Conservation (phyloP, 2,797 vertebrate genomes). For the Centroberyx gerrardi region DNA sequence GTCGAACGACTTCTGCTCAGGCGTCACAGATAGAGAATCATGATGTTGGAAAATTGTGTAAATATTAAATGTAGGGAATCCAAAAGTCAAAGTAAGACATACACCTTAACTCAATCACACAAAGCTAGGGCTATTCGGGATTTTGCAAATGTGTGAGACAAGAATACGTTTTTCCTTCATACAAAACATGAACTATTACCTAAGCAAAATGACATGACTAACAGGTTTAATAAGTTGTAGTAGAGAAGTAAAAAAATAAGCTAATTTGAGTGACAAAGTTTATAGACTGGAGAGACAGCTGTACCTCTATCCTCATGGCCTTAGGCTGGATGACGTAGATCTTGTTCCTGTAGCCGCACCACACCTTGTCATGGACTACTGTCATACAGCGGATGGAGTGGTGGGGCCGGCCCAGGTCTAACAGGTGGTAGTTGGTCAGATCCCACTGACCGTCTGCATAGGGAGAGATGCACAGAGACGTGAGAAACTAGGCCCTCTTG, state of each 20-base stretch:
- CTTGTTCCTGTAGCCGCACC: slow-evolving; percentile 99
- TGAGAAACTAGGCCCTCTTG: neutral
- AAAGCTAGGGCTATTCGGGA: too few relatives aligned
- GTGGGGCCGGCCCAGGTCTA: slow-evolving; percentile 96
- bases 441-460: slow-evolving; percentile 95
- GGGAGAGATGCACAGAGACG: slow-evolving; percentile 5
- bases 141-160: too few relatives aligned
- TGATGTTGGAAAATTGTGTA: neutral
- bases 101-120: neutral
- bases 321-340: slow-evolving; percentile 97
- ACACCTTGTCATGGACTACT: slow-evolving; percentile 95
- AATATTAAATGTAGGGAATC: neutral
- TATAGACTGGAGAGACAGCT: neutral
- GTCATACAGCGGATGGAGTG: slow-evolving; percentile 99
- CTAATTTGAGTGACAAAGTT: too few relatives aligned
- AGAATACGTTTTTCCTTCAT: too few relatives aligned
- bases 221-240: too few relatives aligned
- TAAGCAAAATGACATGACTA: too few relatives aligned
- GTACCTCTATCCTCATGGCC: slow-evolving; percentile 97
- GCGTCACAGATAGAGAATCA: neutral
- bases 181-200: too few relatives aligned
- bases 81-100: neutral
- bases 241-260: too few relatives aligned
- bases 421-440: slow-evolving; percentile 96
- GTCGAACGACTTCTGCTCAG: slow-evolving; percentile 93